Percentiles rank a stretch among this genome's conserved stretches.
These are phyloP conservation scores for Acronicta aceris DNA, from an alignment of 2,888 invertebrate species.

Conservation along the genomic window DNA sequence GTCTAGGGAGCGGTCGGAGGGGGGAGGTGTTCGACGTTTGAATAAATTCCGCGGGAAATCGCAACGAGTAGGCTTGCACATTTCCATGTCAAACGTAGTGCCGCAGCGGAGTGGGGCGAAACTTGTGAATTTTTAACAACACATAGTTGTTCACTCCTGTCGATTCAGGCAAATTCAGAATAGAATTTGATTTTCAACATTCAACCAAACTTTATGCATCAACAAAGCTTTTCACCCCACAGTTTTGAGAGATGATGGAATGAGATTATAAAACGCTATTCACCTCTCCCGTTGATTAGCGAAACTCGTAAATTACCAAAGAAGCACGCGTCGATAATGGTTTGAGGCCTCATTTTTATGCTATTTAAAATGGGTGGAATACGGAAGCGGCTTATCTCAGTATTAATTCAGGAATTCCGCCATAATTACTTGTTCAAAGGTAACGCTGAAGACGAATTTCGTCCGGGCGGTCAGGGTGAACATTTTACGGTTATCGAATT, in stretches of 20 bases:
- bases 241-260: slow-evolving; percentile 39
- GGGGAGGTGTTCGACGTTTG: slow-evolving; percentile 66
- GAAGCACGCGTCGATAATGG: slow-evolving; percentile 67
- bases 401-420: slow-evolving; percentile 85
- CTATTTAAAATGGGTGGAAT: slow-evolving; percentile 56
- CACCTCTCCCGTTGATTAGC: slow-evolving; percentile 57
- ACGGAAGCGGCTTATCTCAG: slow-evolving; percentile 76
- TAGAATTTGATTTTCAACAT: slow-evolving; percentile 52
- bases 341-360: slow-evolving; percentile 57
- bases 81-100: slow-evolving; percentile 85
- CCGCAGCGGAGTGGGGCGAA: slow-evolving; percentile 58
- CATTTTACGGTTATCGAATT: slow-evolving; percentile 62
- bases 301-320: slow-evolving; percentile 63
- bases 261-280: slow-evolving; percentile 52
- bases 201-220: slow-evolving; percentile 40
- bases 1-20: slow-evolving; percentile 46
- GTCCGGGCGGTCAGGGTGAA: slow-evolving; percentile 67
- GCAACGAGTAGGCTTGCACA: slow-evolving; percentile 76
- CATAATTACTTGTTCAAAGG: slow-evolving; percentile 87
- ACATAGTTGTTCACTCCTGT: slow-evolving; percentile 59
- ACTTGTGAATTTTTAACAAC: slow-evolving; percentile 82
- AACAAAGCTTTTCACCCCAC: slow-evolving; percentile 37
- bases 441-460: slow-evolving; percentile 75
- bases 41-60: slow-evolving; percentile 77
- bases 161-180: slow-evolving; percentile 48